phyloP scores from a whole-genome alignment of 2,888 invertebrate species.

The Cylloceria caligata region DNA sequence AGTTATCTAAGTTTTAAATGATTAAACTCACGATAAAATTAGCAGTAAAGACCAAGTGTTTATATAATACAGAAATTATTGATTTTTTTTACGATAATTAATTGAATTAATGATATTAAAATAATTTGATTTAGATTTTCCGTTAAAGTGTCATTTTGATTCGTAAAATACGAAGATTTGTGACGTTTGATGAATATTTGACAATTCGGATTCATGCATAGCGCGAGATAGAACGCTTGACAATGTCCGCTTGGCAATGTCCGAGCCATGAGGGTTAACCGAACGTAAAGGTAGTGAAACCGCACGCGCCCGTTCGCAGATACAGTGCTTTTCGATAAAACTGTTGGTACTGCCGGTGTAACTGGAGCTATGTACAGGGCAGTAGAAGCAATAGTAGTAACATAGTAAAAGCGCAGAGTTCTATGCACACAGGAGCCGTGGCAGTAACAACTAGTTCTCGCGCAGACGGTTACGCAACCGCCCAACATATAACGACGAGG shows the following conservation, averaged over 20 bases:
- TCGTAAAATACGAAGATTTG: not conserved
- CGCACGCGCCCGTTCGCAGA: slow-evolving; percentile 44
- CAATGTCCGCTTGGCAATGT: slow-evolving; percentile 59
- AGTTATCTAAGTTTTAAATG: no score
- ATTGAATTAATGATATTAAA: not conserved
- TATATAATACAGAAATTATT: no score
- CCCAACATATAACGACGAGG: slow-evolving; percentile 5
- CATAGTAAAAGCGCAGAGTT: slow-evolving; percentile 29
- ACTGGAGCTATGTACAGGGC: slow-evolving; percentile 20
- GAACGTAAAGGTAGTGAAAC: slow-evolving; percentile 56
- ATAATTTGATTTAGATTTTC: not conserved
- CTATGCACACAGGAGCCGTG: not conserved
- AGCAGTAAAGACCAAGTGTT: no score
- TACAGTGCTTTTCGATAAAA: slow-evolving; percentile 30
- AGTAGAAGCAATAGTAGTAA: not conserved
- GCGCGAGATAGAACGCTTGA: slow-evolving; percentile 12
- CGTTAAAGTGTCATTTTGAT: not conserved
- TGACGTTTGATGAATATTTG: not conserved
- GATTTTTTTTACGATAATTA: no score
- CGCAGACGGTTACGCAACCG: slow-evolving; percentile 38
- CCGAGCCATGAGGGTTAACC: slow-evolving; percentile 55
- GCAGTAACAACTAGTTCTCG: slow-evolving; percentile 49
- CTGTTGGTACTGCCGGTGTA: slow-evolving; percentile 42
- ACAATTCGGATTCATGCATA: not conserved
- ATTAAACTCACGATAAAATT: no score